A percentile compares a stretch with the other conserved stretches of the same genome.
Conservation (phyloP, 2,113 vertebrate genomes). For the Corythoichthys intestinalis region DNA sequence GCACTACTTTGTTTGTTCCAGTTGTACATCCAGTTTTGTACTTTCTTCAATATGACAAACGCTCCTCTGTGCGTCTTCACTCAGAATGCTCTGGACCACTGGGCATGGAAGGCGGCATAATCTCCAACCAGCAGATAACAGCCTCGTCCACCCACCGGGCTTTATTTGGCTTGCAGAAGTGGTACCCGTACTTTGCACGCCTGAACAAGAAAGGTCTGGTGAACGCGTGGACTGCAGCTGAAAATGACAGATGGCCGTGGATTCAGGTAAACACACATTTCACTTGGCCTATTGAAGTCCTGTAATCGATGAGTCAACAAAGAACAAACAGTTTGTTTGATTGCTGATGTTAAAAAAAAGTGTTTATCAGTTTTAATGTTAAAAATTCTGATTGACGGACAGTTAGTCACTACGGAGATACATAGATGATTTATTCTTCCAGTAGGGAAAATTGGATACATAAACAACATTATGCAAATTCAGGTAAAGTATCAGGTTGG, state of each 20-base stretch:
- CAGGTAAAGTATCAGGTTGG: too few species aligned
- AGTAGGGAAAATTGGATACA: too few species aligned
- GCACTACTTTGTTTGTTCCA: background rate
- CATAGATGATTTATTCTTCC: too few species aligned
- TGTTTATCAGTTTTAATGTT: background rate
- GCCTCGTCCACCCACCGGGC: conserved; percentile 96
- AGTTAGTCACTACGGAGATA: too few species aligned
- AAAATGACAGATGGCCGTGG: conserved; percentile 99
- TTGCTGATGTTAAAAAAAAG: background rate
- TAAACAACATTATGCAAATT: too few species aligned
- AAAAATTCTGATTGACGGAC: too few species aligned
- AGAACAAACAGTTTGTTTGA: background rate
- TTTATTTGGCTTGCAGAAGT: conserved; percentile 96
- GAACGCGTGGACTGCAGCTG: conserved; percentile 97
- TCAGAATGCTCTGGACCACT: conserved; percentile 93
- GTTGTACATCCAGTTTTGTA: background rate
- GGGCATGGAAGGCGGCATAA: conserved; percentile 96
- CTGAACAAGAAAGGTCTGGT: conserved; percentile 98
- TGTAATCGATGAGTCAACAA: conserved; percentile 16
- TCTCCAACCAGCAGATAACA: conserved; percentile 98
- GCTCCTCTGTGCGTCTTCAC: conserved; percentile 22
- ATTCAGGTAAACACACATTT: conserved; percentile 87
- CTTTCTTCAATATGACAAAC: conserved; percentile 10
- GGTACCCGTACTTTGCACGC: conserved; percentile 96
- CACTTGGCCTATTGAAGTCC: conserved; percentile 5